Conservation (phyloP, 2,888 invertebrate species). For the Troglohyphantes excavatus region DNA sequence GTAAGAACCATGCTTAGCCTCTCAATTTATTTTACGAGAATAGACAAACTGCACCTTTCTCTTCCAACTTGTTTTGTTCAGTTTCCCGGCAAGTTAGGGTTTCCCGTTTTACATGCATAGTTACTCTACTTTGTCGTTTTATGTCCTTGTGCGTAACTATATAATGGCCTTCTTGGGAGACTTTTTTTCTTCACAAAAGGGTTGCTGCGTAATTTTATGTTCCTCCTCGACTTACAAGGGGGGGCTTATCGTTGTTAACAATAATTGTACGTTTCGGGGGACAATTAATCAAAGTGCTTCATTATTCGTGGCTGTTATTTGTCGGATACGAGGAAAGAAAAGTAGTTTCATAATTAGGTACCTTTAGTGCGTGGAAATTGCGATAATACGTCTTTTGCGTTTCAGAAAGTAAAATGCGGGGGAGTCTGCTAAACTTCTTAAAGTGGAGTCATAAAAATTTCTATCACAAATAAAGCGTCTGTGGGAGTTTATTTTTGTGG, state of each 20-base stretch:
- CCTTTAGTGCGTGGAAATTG: not conserved
- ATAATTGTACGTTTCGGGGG: not conserved
- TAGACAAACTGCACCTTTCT: not conserved
- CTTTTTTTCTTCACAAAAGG: not conserved
- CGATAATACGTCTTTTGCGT: too few species aligned
- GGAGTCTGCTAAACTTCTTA: not conserved
- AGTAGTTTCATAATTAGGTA: not conserved
- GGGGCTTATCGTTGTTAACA: not conserved
- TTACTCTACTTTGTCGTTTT: slow-evolving; percentile 28
- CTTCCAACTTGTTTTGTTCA: not conserved
- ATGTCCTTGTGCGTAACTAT: slow-evolving; percentile 20
- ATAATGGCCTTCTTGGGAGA: slow-evolving; percentile 5
- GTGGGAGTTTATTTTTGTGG: not conserved
- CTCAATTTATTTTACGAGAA: not conserved
- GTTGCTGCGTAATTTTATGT: not conserved
- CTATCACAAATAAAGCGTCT: not conserved
- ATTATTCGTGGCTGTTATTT: slow-evolving; percentile 1
- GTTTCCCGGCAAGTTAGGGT: not conserved
- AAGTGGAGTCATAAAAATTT: not conserved
- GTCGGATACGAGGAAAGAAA: not conserved
- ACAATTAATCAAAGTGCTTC: not conserved
- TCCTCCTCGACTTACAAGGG: not conserved
- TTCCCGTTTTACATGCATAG: slow-evolving; percentile 25
- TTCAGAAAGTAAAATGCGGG: too few species aligned
- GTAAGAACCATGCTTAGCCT: not conserved